Conservation (phyloP, 2,113 vertebrate genomes). For the Mus pahari region DNA sequence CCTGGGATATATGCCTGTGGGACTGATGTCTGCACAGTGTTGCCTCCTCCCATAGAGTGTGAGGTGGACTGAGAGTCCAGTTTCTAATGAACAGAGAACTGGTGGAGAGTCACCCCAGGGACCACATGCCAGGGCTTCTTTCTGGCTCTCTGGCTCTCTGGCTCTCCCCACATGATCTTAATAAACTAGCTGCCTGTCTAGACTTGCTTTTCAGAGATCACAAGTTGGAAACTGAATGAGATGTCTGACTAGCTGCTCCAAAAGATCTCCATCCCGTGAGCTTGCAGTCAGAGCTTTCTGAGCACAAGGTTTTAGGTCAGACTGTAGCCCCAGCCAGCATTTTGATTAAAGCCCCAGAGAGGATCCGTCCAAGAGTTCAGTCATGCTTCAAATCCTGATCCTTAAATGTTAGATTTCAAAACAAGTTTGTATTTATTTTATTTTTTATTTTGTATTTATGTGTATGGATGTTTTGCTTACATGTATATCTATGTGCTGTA, state of each 20-base stretch:
- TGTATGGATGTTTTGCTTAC: neutral
- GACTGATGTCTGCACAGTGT: fast-evolving
- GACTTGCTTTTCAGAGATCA: neutral
- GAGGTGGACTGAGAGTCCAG: fast-evolving
- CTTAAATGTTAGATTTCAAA: neutral
- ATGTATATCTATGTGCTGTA: neutral
- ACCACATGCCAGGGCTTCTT: fast-evolving
- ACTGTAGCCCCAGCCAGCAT: neutral
- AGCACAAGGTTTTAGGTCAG: too few species aligned
- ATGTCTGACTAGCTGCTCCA: fast-evolving
- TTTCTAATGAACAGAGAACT: fast-evolving
- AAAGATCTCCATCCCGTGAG: fast-evolving
- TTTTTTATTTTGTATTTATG: neutral
- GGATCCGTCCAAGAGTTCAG: too few species aligned
- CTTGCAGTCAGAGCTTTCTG: neutral
- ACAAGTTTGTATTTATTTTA: neutral
- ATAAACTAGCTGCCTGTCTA: neutral
- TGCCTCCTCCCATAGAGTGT: fast-evolving
- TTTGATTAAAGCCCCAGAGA: neutral
- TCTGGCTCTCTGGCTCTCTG: fast-evolving
- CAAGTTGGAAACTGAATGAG: fast-evolving
- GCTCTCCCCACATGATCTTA: too few species aligned
- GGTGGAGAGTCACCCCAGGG: fast-evolving
- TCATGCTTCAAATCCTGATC: fast-evolving
- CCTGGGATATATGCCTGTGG: fast-evolving